Evolutionary conservation across 1,140 invertebrate genomes (phyloP).

Genomic region (Gonatopus flavifemur): DNA sequence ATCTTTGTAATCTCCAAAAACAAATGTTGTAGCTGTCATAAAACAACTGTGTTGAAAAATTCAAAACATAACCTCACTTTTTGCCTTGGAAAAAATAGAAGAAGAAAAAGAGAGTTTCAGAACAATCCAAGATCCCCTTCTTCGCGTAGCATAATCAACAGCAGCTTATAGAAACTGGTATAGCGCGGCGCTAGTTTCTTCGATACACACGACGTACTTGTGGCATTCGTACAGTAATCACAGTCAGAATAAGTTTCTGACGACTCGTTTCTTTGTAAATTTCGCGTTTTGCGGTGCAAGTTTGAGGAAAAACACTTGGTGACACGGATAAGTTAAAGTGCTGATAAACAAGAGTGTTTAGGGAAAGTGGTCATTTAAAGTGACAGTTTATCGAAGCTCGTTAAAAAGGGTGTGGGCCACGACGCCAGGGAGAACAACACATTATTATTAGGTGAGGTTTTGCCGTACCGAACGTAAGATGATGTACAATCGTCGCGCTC

Average conservation of each 20-base stretch:
- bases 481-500: too few species aligned
- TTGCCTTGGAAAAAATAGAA: too few species aligned
- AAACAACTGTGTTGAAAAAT: too few species aligned
- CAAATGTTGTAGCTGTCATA: too few species aligned
- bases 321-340: background rate
- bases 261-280: slow-evolving; percentile 19
- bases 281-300: slow-evolving; percentile 18
- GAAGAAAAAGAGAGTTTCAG: too few species aligned
- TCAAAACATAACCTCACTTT: too few species aligned
- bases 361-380: background rate
- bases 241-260: slow-evolving; percentile 23
- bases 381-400: slow-evolving; percentile 24
- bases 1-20: too few species aligned
- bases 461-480: background rate
- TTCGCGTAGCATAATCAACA: too few species aligned
- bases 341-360: too few species aligned
- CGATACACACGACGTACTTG: slow-evolving; percentile 29
- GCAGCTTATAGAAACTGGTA: too few species aligned
- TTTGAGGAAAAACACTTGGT: slow-evolving; percentile 11
- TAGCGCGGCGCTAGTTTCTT: slow-evolving; percentile 24
- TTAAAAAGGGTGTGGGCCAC: slow-evolving; percentile 33
- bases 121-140: too few species aligned
- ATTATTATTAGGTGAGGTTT: slow-evolving; percentile 35
- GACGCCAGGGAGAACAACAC: slow-evolving; percentile 22
- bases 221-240: slow-evolving; percentile 32